These are phyloP conservation scores for Ashinkailepas kermadecensis DNA, from an alignment of 2,888 invertebrate genomes.

Conservation along the genomic window DNA sequence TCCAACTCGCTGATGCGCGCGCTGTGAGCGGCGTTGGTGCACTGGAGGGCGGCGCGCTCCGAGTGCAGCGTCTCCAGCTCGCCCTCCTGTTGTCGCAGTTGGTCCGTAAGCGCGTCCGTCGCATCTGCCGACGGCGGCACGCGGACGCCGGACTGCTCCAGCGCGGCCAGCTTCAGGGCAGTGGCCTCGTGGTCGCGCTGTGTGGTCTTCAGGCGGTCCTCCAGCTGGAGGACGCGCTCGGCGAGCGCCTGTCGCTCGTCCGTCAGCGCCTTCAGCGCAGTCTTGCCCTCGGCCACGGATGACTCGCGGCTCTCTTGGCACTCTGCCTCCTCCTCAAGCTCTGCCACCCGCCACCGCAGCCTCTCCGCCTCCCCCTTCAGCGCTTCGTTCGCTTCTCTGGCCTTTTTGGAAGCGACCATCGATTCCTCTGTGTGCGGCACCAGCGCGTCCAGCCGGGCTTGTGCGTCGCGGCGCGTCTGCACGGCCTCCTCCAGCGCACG, in stretches of 20 bases:
- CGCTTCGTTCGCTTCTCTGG: not conserved
- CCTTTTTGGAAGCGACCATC: too few species aligned
- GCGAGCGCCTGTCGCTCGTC: slow-evolving; percentile 35
- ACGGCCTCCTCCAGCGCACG: not conserved
- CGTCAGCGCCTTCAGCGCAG: slow-evolving; percentile 34
- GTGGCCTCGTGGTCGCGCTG: not conserved
- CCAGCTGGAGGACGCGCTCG: slow-evolving; percentile 33
- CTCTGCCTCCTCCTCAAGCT: not conserved
- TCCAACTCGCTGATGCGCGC: not conserved
- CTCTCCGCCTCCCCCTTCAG: not conserved
- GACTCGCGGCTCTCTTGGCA: not conserved
- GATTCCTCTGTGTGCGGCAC: not conserved
- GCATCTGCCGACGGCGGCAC: not conserved
- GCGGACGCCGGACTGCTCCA: not conserved
- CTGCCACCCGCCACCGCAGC: not conserved
- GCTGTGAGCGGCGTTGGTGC: not conserved
- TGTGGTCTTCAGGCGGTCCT: slow-evolving; percentile 29
- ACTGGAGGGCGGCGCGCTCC: not conserved
- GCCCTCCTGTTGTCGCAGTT: not conserved
- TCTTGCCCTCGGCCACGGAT: not conserved
- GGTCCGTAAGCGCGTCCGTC: not conserved
- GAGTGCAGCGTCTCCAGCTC: not conserved
- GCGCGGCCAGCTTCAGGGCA: not conserved
- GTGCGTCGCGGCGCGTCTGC: not conserved
- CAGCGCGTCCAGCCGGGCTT: not conserved